Evolutionary conservation across 2,113 vertebrate genomes (phyloP), one percentile per base, ranked within the genome.

Genomic region (Hoplias malabaricus): DNA sequence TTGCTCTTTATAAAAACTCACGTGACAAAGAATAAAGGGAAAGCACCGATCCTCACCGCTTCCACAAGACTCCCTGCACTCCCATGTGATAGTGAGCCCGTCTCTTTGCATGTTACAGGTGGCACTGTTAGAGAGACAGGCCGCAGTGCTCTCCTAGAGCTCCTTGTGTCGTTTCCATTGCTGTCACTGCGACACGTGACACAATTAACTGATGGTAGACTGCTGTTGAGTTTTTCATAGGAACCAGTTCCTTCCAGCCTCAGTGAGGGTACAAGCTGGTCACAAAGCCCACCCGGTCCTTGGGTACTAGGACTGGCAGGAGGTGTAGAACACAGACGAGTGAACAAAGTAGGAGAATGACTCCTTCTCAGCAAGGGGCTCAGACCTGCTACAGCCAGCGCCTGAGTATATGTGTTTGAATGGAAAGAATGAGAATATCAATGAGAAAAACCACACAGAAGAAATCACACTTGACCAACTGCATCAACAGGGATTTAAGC

Each of bases 51-150:
- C 12, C 97, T 92, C 87, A 99, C 98, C 91, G 98, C 98, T 91
- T 98, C 98, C 1, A 99, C 96, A 83, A 99, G 94, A 85, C 97
- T 99, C 89, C 96, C 90, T 34, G 98, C 98, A 0, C 98, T 99
- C 91, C 98, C 96, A 1, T 96, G 96, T 66, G 92, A 91, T 85
- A 94, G 94, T 54, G 93, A 90, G 78, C 89, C 89, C 53, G 88
- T 88, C 80, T 95, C 94, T 57, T 87, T 92, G 0, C 82, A 85
- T 54, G 87, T 90, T 27, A 90, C 90, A 69, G 93, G 91, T 82
- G 96, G 96, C 83, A 98, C 95, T 0, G 92, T 97, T 86, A 98
- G 96, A 6, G 96, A 98, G 81, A 95, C 91, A 0, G 96, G 96
- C 84, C 96, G 91, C 48, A 88, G 90, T 69, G 91, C 87, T 87